A percentile compares a stretch with the other conserved stretches of the same genome.
Conservation (phyloP, 2,797 vertebrate genomes). For the Pantherophis alleghaniensis region DNA sequence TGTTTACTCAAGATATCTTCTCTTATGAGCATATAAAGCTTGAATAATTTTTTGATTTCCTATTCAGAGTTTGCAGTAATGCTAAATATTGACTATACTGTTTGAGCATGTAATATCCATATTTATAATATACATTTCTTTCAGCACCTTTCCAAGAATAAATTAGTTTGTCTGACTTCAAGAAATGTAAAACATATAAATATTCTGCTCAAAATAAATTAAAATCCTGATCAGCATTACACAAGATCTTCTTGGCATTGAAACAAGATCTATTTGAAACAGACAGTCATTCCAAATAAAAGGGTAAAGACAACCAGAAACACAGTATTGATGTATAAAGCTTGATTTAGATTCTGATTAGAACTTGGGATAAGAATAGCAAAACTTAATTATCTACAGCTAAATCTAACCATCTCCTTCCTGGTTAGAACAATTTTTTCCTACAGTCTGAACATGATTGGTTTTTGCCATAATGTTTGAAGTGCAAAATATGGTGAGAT, state of each 20-base stretch:
- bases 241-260: not conserved
- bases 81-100: not conserved
- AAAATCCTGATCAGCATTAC: not conserved
- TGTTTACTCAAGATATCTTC: not conserved
- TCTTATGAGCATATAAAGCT: not conserved
- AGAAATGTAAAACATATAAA: not conserved
- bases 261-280: not conserved
- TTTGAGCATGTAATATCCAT: not conserved
- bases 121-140: not conserved
- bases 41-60: not conserved
- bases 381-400: not conserved
- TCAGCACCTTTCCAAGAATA: not conserved
- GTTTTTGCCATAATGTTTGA: not conserved
- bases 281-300: not conserved
- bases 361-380: not conserved
- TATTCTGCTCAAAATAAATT: not conserved
- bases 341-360: not conserved
- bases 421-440: not conserved
- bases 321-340: not conserved
- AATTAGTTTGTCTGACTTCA: not conserved
- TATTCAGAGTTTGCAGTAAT: not conserved
- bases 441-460: not conserved
- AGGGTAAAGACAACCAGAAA: not conserved
- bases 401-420: not conserved
- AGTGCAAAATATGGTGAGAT: not conserved